Evolutionary conservation across 2,888 invertebrate genomes (phyloP), one percentile per base, ranked within the genome.

Genomic region (Achlya flavicornis): DNA sequence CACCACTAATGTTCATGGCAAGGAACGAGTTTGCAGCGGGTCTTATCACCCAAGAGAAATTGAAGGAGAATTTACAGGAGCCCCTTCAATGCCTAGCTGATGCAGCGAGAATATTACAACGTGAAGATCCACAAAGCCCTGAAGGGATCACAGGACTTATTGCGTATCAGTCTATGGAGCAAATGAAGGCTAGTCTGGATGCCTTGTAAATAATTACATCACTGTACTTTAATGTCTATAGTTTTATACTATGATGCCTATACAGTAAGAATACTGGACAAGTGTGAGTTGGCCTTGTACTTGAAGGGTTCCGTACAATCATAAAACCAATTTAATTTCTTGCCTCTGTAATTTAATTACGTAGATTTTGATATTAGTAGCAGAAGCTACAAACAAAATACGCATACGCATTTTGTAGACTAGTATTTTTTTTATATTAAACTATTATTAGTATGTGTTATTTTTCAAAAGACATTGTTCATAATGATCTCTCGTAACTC

Each of bases 1-100:
- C 96, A 0, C 97, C 97, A 0, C 80, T 97, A 10, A 95, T 97
- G 84, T 94, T 96, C 72, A 78, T 97, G 69, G 96, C 97, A 0
- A 95, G 95, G 73, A 96, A 94, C 72, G 95, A 95, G 66, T 96
- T 95, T 78, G 94, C 94, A 59, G 92, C 94, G 0, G 95, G 95
- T 0, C 85, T 94, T 0, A 95, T 96, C 16, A 93, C 94, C 38
- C 94, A 94, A 57, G 94, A 95, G 0, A 94, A 94, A 65, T 85
- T 97, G 6, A 96, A 95, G 70, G 93, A 94, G 3, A 94, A 94
- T 72, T 89, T 97, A 66, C 94, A 94, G 63, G 95, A 96, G 74
- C 96, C 96, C 0, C 92, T 96, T 0, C 87, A 92, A 48, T 94
- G 95, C 70, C 88, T 97, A 33, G 94, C 94, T 33, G 95, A 96